Evolutionary conservation across 1,140 invertebrate genomes (phyloP).

Genomic region (Portunus trituberculatus): DNA sequence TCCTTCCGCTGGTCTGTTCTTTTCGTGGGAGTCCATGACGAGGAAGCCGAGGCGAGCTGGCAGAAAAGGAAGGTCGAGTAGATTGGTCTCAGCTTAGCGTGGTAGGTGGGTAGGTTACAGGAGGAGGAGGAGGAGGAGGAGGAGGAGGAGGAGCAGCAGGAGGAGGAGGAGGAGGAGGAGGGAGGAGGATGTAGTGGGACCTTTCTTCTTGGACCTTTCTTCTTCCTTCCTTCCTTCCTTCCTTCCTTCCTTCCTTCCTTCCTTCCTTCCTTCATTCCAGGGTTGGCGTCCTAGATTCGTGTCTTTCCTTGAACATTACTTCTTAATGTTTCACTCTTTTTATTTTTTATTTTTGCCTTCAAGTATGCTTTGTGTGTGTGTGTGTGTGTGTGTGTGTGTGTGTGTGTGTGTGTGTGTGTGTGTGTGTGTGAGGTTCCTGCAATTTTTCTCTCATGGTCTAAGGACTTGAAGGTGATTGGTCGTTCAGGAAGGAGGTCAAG

Average conservation of each 20-base stretch:
- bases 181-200: no score
- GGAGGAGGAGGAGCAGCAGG: no score
- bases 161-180: no score
- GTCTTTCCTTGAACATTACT: not conserved
- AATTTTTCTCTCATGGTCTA: not conserved
- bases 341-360: not conserved
- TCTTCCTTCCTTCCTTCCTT: not conserved
- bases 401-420: not conserved
- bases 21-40: not conserved
- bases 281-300: not conserved
- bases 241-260: no score
- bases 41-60: not conserved
- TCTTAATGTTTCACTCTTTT: not conserved
- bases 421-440: not conserved
- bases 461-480: not conserved
- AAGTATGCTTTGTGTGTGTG: not conserved
- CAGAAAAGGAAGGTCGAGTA: not conserved
- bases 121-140: no score
- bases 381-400: constrained; percentile 26
- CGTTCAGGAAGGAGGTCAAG: not conserved
- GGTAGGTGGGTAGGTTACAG: no score
- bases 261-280: not conserved
- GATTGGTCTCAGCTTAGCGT: not conserved
- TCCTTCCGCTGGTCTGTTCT: not conserved
- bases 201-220: not conserved